Conservation (phyloP, 1,140 invertebrate genomes). For the Lepidurus packardi region DNA sequence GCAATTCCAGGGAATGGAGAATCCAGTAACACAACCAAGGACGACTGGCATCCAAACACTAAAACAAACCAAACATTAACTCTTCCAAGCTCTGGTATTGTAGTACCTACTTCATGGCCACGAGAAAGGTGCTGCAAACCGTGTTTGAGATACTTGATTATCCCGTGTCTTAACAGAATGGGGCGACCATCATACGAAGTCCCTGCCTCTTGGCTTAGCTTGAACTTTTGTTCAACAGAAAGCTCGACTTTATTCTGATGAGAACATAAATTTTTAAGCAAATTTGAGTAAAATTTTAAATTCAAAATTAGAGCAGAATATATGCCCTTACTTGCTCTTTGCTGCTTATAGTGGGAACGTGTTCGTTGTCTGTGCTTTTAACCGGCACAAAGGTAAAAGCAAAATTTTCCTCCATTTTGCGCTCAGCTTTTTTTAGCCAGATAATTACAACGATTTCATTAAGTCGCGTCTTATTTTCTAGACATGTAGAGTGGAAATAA, state of each 20-base stretch:
- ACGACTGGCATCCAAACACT: slow-evolving; percentile 85
- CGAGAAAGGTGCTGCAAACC: slow-evolving; percentile 60
- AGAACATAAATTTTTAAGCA: background rate
- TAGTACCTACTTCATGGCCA: slow-evolving; percentile 58
- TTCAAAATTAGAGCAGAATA: too few relatives aligned
- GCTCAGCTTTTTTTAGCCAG: background rate
- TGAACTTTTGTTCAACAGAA: slow-evolving; percentile 57
- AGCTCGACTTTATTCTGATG: slow-evolving; percentile 59
- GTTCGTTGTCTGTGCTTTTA: background rate
- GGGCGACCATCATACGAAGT: slow-evolving; percentile 53
- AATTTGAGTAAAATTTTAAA: too few relatives aligned
- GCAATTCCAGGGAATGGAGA: slow-evolving; percentile 75
- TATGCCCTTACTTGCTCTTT: background rate
- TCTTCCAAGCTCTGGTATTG: slow-evolving; percentile 30
- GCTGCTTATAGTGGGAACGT: background rate
- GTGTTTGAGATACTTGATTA: slow-evolving; percentile 62
- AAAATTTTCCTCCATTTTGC: background rate
- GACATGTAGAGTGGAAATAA: too few relatives aligned
- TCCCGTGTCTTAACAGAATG: slow-evolving; percentile 56
- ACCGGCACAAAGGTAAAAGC: background rate
- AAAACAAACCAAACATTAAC: slow-evolving; percentile 37
- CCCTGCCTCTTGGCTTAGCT: slow-evolving; percentile 52
- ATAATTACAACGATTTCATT: too few relatives aligned
- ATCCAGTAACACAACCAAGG: slow-evolving; percentile 97
- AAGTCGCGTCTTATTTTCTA: too few relatives aligned